Evolutionary conservation across 2,113 vertebrate species (phyloP).

Genomic region (Anser cygnoides): DNA sequence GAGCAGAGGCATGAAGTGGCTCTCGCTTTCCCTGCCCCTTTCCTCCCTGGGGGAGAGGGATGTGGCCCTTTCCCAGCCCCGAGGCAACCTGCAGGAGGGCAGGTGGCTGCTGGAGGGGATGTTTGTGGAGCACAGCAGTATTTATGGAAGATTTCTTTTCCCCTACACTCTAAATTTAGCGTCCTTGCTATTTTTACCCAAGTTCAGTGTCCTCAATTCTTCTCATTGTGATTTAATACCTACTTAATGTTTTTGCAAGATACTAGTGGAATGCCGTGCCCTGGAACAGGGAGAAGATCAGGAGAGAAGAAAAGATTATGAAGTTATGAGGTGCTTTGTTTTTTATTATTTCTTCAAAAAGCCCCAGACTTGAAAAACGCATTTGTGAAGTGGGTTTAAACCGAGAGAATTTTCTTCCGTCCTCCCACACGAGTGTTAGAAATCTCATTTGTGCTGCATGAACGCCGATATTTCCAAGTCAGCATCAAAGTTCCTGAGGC

Average conservation of each 20-base stretch:
- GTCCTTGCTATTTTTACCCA: not conserved
- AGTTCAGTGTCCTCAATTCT: not conserved
- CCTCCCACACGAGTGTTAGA: not conserved
- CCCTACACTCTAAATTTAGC: not conserved
- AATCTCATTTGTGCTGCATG: not conserved
- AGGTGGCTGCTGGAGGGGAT: not conserved
- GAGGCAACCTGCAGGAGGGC: not conserved
- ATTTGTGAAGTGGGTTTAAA: not conserved
- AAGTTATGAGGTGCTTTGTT: not conserved
- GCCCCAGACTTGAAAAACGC: not conserved
- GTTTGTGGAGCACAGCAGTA: not conserved
- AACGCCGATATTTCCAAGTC: not conserved
- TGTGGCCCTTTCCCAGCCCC: not conserved
- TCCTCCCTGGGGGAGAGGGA: not conserved
- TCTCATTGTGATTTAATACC: not conserved
- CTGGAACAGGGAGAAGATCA: not conserved
- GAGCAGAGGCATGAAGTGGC: not conserved
- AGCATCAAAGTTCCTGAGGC: not conserved
- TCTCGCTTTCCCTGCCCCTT: not conserved
- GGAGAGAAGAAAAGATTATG: not conserved
- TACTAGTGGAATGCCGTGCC: not conserved
- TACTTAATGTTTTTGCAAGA: not conserved
- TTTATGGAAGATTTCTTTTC: not conserved
- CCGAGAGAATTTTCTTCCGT: not conserved
- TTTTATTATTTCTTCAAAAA: not conserved